A percentile compares a stretch with the other conserved stretches of the same genome.
Evolutionary conservation across 1,140 invertebrate genomes (phyloP).

Genomic region (Drosophila auraria): DNA sequence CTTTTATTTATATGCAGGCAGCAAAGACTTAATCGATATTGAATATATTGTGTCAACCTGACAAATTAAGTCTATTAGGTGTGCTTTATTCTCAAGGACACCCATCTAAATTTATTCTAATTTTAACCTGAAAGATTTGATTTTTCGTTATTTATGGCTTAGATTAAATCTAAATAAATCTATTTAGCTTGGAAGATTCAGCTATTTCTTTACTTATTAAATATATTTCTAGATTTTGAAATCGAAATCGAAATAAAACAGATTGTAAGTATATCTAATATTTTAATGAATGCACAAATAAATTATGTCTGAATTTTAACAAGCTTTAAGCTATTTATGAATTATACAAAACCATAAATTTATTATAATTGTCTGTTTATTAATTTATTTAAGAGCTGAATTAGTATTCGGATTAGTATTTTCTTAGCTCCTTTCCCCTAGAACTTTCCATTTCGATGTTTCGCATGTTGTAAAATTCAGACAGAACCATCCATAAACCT

Average conservation of each 20-base stretch:
- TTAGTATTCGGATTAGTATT: not conserved
- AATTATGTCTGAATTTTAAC: not conserved
- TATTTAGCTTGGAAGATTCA: not conserved
- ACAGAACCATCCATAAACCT: conserved; percentile 3
- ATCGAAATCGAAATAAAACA: not conserved
- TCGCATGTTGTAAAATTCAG: conserved; percentile 2
- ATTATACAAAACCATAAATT: not conserved
- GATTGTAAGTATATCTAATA: conserved; percentile 2
- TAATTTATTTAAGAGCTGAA: not conserved
- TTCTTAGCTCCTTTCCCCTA: not conserved
- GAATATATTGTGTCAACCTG: conserved; percentile 19
- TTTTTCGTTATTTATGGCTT: not conserved
- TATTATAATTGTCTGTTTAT: not conserved
- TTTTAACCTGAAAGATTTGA: conserved; percentile 11
- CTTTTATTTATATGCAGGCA: conserved; percentile 15
- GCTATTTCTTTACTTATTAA: not conserved
- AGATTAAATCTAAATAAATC: conserved; percentile 1
- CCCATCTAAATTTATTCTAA: conserved; percentile 9
- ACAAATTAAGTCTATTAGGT: conserved; percentile 22
- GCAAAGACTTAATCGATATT: conserved; percentile 16
- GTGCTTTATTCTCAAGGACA: conserved; percentile 15
- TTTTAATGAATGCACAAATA: not conserved
- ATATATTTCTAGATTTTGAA: not conserved
- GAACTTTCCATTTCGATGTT: conserved; percentile 34
- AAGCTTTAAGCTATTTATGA: not conserved